phyloP scores from a whole-genome alignment of 2,113 vertebrate species.

The Mus musculus region GRCm39 chr12:67187001-67187500 shows the following conservation, averaged over 20 bases:
- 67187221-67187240: neutral
- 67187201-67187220: neutral
- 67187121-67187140: constrained; percentile 6
- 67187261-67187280: neutral
- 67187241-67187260: constrained; percentile 33
- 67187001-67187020: neutral
- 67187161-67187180: constrained; percentile 5
- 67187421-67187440: neutral
- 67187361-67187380: neutral
- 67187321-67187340: neutral
- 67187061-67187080: constrained; percentile 2
- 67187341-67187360: neutral
- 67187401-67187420: constrained; percentile 25
- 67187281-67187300: constrained; percentile 2
- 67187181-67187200: neutral
- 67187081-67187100: constrained; percentile 23
- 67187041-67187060: neutral
- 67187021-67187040: constrained; percentile 19
- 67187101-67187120: constrained; percentile 36
- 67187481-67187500: neutral
- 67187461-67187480: neutral
- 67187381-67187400: neutral
- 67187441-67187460: neutral
- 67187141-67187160: constrained; percentile 18
- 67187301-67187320: neutral